These are phyloP conservation scores for Aix galericulata DNA, from an alignment of 2,113 vertebrate species.

Conservation along the genomic window DNA sequence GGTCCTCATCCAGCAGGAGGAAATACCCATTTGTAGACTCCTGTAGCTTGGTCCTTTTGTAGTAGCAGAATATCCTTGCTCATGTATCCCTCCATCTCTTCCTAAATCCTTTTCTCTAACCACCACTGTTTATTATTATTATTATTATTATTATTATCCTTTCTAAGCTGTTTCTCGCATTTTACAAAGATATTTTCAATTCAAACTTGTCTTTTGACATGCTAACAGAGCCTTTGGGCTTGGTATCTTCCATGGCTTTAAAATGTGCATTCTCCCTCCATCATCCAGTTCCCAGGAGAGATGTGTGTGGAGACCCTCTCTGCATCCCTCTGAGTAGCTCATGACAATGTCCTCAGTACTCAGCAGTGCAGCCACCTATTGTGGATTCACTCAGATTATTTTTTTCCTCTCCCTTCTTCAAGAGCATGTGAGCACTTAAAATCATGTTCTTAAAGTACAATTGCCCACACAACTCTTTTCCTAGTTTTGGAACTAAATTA, in stretches of 20 bases:
- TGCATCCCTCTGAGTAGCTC: background rate
- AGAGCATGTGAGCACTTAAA: background rate
- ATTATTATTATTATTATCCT: background rate
- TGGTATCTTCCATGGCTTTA: background rate
- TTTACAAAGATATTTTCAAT: background rate
- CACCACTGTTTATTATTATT: background rate
- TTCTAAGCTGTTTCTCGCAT: background rate
- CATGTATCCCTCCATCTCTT: background rate
- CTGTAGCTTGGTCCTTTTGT: background rate
- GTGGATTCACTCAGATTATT: background rate
- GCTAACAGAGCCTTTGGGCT: background rate
- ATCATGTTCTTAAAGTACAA: background rate
- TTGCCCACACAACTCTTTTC: background rate
- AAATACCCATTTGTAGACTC: background rate
- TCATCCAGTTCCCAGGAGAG: fast-evolving
- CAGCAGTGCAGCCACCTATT: background rate
- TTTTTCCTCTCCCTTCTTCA: background rate
- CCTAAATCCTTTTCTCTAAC: background rate
- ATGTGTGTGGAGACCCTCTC: background rate
- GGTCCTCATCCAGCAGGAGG: background rate
- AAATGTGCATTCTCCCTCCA: background rate
- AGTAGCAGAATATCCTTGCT: background rate
- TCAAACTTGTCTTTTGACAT: background rate
- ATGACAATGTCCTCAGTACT: fast-evolving
- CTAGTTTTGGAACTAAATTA: background rate